Percentiles rank a stretch among this genome's conserved stretches.
Evolutionary conservation across 2,113 vertebrate genomes (phyloP).

Genomic region (Collichthys lucidus): DNA sequence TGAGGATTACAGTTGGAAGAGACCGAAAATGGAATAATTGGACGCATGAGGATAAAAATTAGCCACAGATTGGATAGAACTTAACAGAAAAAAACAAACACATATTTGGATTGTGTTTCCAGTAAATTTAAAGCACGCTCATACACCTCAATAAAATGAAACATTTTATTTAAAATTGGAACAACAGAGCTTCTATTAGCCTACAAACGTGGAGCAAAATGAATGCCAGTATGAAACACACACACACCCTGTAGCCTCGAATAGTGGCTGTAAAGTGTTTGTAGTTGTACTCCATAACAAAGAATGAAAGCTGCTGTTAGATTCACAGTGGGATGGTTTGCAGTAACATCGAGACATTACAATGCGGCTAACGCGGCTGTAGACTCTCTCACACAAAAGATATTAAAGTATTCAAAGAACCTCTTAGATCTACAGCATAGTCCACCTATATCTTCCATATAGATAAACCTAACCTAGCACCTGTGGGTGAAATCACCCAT

Average conservation of each 20-base stretch:
- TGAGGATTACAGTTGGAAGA: constrained; percentile 45
- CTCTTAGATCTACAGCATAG: too few relatives aligned
- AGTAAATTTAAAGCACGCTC: neutral
- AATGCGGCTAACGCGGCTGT: neutral
- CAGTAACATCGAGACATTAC: too few relatives aligned
- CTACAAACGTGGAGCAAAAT: neutral
- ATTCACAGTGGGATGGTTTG: neutral
- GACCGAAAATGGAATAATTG: constrained; percentile 46
- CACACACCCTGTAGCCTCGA: neutral
- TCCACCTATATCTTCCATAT: too few relatives aligned
- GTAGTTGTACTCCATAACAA: neutral
- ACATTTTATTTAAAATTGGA: neutral
- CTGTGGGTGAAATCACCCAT: too few relatives aligned
- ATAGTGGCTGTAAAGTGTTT: neutral
- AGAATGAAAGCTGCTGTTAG: neutral
- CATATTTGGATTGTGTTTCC: constrained; percentile 4
- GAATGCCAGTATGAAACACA: neutral
- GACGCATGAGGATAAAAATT: constrained; percentile 29
- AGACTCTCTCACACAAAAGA: too few relatives aligned
- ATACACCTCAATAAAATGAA: neutral
- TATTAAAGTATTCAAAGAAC: too few relatives aligned
- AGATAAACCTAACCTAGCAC: too few relatives aligned
- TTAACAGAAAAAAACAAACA: too few relatives aligned
- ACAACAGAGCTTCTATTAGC: neutral
- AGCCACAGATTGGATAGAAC: neutral